Evolutionary conservation across 1,140 invertebrate genomes (phyloP).

Genomic region (Oncopeltus fasciatus): DNA sequence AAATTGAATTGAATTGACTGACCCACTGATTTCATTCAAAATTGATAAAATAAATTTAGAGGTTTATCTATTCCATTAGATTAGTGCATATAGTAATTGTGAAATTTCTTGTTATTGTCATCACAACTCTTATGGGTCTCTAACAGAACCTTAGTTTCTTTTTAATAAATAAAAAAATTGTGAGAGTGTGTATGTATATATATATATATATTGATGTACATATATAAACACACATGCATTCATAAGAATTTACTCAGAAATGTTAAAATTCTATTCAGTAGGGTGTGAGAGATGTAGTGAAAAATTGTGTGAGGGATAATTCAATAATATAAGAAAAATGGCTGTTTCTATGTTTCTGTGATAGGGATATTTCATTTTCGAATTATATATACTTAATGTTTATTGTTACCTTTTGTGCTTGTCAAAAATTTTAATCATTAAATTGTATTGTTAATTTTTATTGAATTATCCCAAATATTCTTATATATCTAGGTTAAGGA

Average conservation of each 20-base stretch:
- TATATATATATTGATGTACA: background rate
- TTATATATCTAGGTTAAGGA: background rate
- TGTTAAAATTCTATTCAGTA: background rate
- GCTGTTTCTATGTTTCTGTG: background rate
- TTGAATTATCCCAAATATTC: slow-evolving; percentile 1
- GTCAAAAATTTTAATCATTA: background rate
- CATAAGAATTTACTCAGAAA: background rate
- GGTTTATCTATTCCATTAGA: no score
- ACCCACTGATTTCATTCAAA: no score
- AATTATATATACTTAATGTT: background rate
- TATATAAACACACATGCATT: no score
- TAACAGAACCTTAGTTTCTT: background rate
- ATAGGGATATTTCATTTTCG: background rate
- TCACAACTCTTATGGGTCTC: no score
- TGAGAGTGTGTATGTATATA: background rate
- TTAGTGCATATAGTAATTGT: no score
- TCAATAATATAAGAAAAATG: background rate
- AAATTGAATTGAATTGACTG: no score
- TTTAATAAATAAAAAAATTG: background rate
- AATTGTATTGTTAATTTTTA: background rate
- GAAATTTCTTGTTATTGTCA: no score
- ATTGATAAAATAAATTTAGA: no score
- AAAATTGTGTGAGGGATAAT: background rate
- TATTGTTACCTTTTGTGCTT: background rate
- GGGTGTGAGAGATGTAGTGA: background rate